These are phyloP conservation scores for Catalaphyllia jardinei DNA, from an alignment of 64 coral and sea anemone species.

Conservation along the genomic window DNA sequence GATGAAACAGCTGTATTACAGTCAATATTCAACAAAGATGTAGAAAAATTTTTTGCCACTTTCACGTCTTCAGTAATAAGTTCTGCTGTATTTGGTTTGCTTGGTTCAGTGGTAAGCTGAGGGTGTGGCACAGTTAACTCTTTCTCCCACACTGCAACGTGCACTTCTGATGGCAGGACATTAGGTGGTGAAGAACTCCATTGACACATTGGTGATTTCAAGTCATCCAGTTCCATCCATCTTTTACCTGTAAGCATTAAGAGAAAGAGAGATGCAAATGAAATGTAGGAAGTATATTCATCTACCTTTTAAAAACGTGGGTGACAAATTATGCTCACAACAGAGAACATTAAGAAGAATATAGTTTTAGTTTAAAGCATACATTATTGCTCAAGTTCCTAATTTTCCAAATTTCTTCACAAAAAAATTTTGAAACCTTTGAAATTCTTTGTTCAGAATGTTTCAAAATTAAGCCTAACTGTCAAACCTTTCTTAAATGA, in stretches of 20 bases:
- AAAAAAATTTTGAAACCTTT: no score
- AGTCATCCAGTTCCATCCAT: constrained; percentile 93
- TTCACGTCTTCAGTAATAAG: neutral
- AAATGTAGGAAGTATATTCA: neutral
- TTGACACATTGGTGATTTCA: constrained; percentile 46
- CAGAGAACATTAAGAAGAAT: no score
- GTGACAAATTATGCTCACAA: no score
- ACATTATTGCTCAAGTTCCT: no score
- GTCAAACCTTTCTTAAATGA: no score
- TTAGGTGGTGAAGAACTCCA: constrained; percentile 37
- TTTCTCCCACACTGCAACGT: constrained; percentile 86
- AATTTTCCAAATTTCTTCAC: no score
- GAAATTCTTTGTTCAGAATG: no score
- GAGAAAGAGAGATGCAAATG: neutral
- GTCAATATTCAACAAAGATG: neutral
- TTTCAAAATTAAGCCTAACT: no score
- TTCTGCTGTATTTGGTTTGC: neutral
- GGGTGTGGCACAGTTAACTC: neutral
- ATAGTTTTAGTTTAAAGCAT: no score
- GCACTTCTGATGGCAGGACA: constrained; percentile 53
- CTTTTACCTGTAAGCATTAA: constrained; percentile 49
- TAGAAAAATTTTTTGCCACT: neutral
- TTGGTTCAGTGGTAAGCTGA: no score
- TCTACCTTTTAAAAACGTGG: no score
- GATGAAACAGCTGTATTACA: neutral